These are phyloP conservation scores for Synchiropus splendidus DNA, from an alignment of 2,113 vertebrate species.

Conservation along the genomic window DNA sequence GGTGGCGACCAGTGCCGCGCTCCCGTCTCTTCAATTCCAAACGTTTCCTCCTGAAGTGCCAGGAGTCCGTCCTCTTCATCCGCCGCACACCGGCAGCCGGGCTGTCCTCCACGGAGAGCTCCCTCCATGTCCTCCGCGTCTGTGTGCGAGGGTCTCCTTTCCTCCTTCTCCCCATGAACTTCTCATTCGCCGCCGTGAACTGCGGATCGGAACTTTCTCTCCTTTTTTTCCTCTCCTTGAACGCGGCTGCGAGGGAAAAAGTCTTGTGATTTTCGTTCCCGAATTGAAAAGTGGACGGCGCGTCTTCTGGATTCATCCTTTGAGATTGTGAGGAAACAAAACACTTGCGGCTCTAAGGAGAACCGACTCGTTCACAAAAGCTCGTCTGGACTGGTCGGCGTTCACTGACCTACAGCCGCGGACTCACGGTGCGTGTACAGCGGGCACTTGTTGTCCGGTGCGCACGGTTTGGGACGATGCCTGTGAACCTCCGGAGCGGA, in stretches of 20 bases:
- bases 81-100: constrained; percentile 37
- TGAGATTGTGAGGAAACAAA: too few relatives aligned
- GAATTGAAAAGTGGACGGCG: constrained; percentile 22
- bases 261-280: too few relatives aligned
- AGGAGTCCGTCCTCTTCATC: constrained; percentile 42
- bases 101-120: constrained; percentile 38
- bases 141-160: constrained; percentile 17
- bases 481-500: constrained; percentile 37
- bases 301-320: background rate
- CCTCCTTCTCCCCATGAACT: constrained; percentile 18
- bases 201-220: background rate
- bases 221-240: too few relatives aligned
- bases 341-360: too few relatives aligned
- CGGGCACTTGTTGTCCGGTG: constrained; percentile 53
- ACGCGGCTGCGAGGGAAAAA: too few relatives aligned
- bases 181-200: background rate
- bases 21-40: constrained; percentile 11
- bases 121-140: constrained; percentile 25
- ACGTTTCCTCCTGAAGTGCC: constrained; percentile 44
- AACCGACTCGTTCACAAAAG: constrained; percentile 1
- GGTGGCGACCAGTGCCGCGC: constrained; percentile 61
- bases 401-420: constrained; percentile 20
- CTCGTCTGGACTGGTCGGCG: constrained; percentile 5
- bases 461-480: constrained; percentile 40
- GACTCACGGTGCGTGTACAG: constrained; percentile 24